These are phyloP conservation scores for Lineus longissimus DNA, from an alignment of 1,140 invertebrate species.

Conservation along the genomic window DNA sequence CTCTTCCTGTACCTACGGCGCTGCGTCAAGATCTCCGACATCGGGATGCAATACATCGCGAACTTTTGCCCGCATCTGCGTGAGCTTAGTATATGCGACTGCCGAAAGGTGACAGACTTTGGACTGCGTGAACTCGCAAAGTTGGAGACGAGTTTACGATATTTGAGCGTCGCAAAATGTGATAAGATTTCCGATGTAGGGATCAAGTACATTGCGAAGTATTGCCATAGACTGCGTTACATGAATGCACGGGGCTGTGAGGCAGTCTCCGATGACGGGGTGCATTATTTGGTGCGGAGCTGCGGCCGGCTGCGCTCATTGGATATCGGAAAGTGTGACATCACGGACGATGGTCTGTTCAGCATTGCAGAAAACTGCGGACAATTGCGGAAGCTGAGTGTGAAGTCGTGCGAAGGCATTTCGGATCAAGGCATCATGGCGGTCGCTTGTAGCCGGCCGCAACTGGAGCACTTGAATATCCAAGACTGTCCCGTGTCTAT, in stretches of 20 bases:
- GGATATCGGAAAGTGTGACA: slow-evolving; percentile 88
- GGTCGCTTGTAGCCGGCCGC: slow-evolving; percentile 76
- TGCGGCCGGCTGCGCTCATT: slow-evolving; percentile 79
- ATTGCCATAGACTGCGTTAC: slow-evolving; percentile 85
- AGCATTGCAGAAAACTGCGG: slow-evolving; percentile 82
- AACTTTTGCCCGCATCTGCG: slow-evolving; percentile 73
- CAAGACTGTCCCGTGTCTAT: slow-evolving; percentile 81
- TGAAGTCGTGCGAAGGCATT: slow-evolving; percentile 83
- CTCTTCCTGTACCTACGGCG: slow-evolving; percentile 82
- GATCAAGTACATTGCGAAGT: slow-evolving; percentile 78
- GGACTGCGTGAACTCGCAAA: slow-evolving; percentile 85
- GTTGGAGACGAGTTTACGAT: slow-evolving; percentile 74
- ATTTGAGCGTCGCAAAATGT: slow-evolving; percentile 88
- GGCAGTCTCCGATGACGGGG: slow-evolving; percentile 83
- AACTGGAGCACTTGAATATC: slow-evolving; percentile 83
- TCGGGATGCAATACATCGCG: slow-evolving; percentile 64
- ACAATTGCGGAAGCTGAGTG: slow-evolving; percentile 82
- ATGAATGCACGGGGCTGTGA: slow-evolving; percentile 87
- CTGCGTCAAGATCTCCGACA: slow-evolving; percentile 61
- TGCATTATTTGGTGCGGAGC: slow-evolving; percentile 74
- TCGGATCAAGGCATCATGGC: slow-evolving; percentile 81
- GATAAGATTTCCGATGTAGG: slow-evolving; percentile 86
- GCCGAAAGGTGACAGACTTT: slow-evolving; percentile 82
- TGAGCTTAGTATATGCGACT: slow-evolving; percentile 87
- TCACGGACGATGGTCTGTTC: slow-evolving; percentile 79